A percentile compares a stretch with the other conserved stretches of the same genome.
phyloP scores from a whole-genome alignment of 2,888 invertebrate genomes.

The Luperina nickerlii region DNA sequence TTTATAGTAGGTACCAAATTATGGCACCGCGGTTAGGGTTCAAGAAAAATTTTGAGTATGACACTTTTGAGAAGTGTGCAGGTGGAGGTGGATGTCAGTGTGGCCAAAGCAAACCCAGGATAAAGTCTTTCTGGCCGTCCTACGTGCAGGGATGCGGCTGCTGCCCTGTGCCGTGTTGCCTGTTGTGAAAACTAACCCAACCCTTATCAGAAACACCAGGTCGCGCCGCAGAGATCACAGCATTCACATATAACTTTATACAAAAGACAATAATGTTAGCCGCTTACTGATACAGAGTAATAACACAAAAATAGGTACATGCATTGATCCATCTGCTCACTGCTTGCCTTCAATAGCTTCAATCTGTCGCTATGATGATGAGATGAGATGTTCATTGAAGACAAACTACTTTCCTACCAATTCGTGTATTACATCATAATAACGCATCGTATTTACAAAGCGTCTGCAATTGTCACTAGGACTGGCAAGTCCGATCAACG shows the following conservation, averaged over 20 bases:
- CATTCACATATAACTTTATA: background rate
- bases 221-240: background rate
- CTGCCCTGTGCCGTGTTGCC: background rate
- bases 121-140: background rate
- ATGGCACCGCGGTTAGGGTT: background rate
- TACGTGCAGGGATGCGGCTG: background rate
- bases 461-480: background rate
- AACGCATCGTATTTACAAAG: background rate
- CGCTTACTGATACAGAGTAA: background rate
- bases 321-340: background rate
- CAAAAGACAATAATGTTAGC: background rate
- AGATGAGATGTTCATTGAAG: background rate
- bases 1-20: background rate
- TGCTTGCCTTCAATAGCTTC: background rate
- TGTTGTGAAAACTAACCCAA: background rate
- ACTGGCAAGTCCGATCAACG: background rate
- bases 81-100: constrained; percentile 4
- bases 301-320: background rate
- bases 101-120: background rate
- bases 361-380: background rate
- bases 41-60: background rate
- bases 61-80: background rate
- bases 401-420: background rate
- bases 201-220: background rate
- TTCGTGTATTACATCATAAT: background rate